Conservation (phyloP, 37 sponge, comb jelly and placozoan genomes). For the Hormiphora californensis region DNA sequence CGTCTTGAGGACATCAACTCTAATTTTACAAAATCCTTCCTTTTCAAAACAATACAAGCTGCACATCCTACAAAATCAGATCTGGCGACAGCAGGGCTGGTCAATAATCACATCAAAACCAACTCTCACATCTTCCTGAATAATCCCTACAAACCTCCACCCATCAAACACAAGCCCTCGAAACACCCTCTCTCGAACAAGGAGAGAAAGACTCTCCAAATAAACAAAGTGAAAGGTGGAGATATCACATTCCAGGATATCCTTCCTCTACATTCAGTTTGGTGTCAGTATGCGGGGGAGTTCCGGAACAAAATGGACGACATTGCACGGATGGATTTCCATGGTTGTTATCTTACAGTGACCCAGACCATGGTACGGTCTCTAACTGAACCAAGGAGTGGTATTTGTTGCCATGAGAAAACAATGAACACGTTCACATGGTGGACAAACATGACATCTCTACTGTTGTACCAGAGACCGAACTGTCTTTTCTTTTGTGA, state of each 20-base stretch:
- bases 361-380: background rate
- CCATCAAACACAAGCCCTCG: background rate
- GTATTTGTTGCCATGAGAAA: too few relatives aligned
- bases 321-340: slow-evolving; percentile 8
- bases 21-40: slow-evolving; percentile 38
- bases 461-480: too few relatives aligned
- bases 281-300: background rate
- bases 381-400: background rate
- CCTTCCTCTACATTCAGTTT: background rate
- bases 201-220: background rate
- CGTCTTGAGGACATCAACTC: slow-evolving; percentile 40
- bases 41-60: slow-evolving; percentile 14
- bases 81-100: background rate
- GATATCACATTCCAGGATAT: slow-evolving; percentile 1
- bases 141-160: slow-evolving; percentile 4
- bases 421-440: slow-evolving; percentile 34
- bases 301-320: background rate
- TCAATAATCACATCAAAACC: slow-evolving; percentile 47
- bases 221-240: background rate
- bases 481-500: too few relatives aligned
- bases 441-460: too few relatives aligned
- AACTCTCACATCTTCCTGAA: slow-evolving; percentile 49
- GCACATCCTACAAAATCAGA: slow-evolving; percentile 28
- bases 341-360: slow-evolving; percentile 36
- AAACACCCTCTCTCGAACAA: slow-evolving; percentile 19